phyloP scores from a whole-genome alignment of 2,888 invertebrate species.

The Tribolium freemani region DNA sequence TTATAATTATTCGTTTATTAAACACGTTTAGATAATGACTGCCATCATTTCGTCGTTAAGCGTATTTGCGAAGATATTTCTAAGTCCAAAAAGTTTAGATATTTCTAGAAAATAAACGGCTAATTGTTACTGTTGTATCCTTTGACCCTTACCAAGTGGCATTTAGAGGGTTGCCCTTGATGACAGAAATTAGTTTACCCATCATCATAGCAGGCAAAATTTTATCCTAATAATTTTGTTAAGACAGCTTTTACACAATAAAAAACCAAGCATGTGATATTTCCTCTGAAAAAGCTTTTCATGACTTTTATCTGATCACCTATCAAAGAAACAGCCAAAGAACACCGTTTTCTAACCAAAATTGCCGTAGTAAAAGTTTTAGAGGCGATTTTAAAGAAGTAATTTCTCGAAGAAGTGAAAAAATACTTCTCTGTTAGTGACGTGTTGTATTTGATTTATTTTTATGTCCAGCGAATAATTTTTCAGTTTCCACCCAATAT shows the following conservation, averaged over 20 bases:
- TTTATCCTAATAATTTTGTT: no score
- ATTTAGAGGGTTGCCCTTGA: neutral
- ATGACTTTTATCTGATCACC: neutral
- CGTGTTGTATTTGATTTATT: neutral
- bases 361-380: neutral
- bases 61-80: neutral
- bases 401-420: neutral
- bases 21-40: neutral
- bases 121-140: no score
- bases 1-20: neutral
- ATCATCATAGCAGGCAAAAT: no score
- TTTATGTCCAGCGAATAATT: neutral
- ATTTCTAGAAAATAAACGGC: no score
- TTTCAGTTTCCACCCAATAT: neutral
- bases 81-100: neutral
- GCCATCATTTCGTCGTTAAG: neutral
- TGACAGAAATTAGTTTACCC: neutral
- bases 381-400: neutral
- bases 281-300: neutral
- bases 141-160: no score
- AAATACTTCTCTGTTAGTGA: neutral
- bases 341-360: neutral
- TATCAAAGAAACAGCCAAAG: neutral
- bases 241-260: no score
- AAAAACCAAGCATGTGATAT: neutral